These are phyloP conservation scores for Vulpes vulpes DNA, from an alignment of 2,113 vertebrate species.

Conservation along the genomic window DNA sequence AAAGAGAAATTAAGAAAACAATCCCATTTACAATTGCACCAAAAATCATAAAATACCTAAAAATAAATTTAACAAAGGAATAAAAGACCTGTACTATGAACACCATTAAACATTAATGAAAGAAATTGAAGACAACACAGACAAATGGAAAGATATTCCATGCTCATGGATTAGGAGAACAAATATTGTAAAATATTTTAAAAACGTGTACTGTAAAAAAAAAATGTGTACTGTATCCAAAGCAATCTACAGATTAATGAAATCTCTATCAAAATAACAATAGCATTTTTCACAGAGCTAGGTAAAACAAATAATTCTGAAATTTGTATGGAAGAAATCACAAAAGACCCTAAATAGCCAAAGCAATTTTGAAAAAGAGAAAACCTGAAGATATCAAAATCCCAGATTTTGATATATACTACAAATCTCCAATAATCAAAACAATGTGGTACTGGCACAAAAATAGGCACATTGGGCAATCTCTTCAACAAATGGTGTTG, in stretches of 20 bases:
- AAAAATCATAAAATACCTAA: background rate
- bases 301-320: background rate
- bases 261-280: background rate
- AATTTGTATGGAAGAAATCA: background rate
- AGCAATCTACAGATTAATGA: background rate
- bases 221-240: background rate
- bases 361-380: background rate
- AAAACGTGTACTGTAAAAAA: background rate
- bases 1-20: background rate
- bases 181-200: background rate
- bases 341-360: background rate
- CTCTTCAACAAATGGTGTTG: background rate
- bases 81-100: background rate
- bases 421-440: background rate
- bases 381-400: background rate
- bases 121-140: background rate
- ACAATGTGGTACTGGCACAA: background rate
- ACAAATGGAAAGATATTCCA: background rate
- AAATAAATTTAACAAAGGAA: background rate
- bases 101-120: background rate
- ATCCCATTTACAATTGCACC: background rate
- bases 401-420: background rate
- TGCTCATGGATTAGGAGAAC: background rate
- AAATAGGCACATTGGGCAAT: background rate
- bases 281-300: background rate